A percentile compares a stretch with the other conserved stretches of the same genome.
phyloP scores from a whole-genome alignment of 2,113 vertebrate genomes.

The Mastomys natalensis region DNA sequence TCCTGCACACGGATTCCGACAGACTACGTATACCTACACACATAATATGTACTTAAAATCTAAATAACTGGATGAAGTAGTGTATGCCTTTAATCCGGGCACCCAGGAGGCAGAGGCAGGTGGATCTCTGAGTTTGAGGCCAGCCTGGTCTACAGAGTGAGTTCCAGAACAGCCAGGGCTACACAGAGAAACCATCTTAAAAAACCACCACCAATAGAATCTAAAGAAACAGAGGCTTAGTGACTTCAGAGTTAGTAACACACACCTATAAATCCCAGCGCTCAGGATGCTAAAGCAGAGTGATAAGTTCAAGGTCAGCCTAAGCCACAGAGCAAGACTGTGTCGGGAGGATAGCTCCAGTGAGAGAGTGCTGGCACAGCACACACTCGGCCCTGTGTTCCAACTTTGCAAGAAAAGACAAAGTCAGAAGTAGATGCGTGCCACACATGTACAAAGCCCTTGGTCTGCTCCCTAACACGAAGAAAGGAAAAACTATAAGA shows the following conservation, averaged over 20 bases:
- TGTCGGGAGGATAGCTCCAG: neutral
- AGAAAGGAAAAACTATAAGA: neutral
- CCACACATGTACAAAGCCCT: neutral
- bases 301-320: neutral
- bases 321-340: neutral
- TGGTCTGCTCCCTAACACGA: neutral
- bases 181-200: neutral
- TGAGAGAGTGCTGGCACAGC: neutral
- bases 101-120: neutral
- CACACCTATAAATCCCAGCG: neutral
- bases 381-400: no score
- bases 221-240: conserved; percentile 17
- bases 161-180: neutral
- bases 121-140: neutral
- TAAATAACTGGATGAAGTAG: neutral
- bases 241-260: no score
- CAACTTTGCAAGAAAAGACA: neutral
- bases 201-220: neutral
- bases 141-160: neutral
- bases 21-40: neutral
- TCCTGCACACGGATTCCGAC: neutral
- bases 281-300: neutral
- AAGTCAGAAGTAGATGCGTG: neutral
- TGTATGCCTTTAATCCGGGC: neutral
- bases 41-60: neutral